Base-by-base conservation (phyloP, 2,888 invertebrate genomes). In the Nemapogon koenigi region DNA sequence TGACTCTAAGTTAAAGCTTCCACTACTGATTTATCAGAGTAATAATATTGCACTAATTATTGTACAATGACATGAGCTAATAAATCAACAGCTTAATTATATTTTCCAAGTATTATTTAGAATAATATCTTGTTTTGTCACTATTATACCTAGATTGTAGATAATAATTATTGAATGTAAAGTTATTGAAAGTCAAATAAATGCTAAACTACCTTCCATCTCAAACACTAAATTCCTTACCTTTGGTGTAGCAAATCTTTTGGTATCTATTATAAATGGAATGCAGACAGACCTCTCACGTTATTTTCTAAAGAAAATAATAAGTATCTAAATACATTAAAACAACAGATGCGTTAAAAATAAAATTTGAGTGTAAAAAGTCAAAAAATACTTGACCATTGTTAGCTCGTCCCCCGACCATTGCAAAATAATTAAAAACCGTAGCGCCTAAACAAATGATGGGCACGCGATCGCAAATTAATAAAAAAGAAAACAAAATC, bases 281-380 rank as follows among this genome's bases (percentile, higher is more conserved):
- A 76, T 71, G 75, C 68, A 60, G 59, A 57, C 49, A 57, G 55
- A 57, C 62, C n/a, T n/a, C n/a, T 68, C 72, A 73, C 73, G 70
- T 58, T 41, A 41, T 59, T 55, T 18, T 37, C 22, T 35, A 29
- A 30, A 13, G 26, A 30, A 25, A 37, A 35, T 46, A 50, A 52
- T 49, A 51, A 56, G 48, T 50, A 55, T 47, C 46, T 50, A 49
- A 51, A 49, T 45, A 55, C 58, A 63, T 55, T 61, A 59, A 63
- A 69, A 64, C 53, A 61, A 62, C 55, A 57, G 51, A 38, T 16
- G 6, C 8, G 25, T 47, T 46, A 46, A 61, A 59, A 53, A 55
- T 50, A 54, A 68, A 76, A 79, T 79, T 79, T 79, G 80, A 80
- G 80, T 75, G 80, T 80, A 80, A 80, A 80, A 80, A 80, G 79